phyloP scores from a whole-genome alignment of 1,140 invertebrate species.

The Trigoniulus corallinus region DNA sequence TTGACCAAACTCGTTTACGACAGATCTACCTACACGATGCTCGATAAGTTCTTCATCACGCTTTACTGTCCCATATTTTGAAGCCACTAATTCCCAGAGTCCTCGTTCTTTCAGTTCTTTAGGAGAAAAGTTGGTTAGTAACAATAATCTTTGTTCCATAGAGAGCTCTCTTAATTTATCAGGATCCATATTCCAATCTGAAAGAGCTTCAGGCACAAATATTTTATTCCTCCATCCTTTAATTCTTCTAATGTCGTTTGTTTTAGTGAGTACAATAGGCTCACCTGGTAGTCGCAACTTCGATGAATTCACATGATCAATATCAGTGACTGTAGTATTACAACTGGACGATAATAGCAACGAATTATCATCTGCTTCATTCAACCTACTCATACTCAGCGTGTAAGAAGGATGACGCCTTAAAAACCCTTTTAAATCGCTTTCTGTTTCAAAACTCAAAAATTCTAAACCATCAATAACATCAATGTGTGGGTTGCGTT shows the following conservation, averaged over 20 bases:
- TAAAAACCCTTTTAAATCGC: conserved; percentile 8
- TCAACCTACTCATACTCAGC: neutral
- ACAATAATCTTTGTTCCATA: too few species aligned
- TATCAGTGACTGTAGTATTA: neutral
- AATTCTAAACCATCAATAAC: conserved; percentile 15
- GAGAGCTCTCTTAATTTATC: too few species aligned
- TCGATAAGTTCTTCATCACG: too few species aligned
- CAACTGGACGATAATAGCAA: neutral
- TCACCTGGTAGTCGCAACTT: neutral
- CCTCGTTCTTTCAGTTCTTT: too few species aligned
- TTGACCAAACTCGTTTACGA: too few species aligned
- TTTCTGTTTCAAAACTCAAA: conserved; percentile 14
- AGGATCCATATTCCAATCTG: too few species aligned
- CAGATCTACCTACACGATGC: too few species aligned
- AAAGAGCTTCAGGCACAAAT: conserved; percentile 3
- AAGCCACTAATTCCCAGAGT: too few species aligned
- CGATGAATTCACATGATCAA: neutral
- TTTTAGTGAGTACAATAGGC: conserved; percentile 14
- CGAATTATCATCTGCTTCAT: neutral
- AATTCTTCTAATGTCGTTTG: conserved; percentile 14
- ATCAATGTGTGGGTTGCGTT: conserved; percentile 9
- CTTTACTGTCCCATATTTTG: too few species aligned
- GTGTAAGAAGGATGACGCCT: neutral
- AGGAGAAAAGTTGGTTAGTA: too few species aligned
- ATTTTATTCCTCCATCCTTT: conserved; percentile 15